Evolutionary conservation across 2,113 vertebrate genomes (phyloP).

Genomic region (Phoenicopterus ruber): DNA sequence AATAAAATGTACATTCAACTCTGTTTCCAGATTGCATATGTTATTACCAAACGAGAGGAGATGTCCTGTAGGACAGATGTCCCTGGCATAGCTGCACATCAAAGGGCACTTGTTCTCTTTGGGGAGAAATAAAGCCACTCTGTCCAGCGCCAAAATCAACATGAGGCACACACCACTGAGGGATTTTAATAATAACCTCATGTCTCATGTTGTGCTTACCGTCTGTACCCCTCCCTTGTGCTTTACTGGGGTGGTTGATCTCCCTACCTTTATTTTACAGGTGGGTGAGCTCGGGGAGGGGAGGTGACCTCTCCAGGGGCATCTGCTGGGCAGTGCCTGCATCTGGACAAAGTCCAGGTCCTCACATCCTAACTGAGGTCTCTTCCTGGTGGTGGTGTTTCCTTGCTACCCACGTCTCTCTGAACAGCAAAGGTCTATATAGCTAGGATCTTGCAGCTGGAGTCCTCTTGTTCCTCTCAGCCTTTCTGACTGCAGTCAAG

Average conservation of each 20-base stretch:
- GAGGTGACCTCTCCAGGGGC: background rate
- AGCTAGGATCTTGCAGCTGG: background rate
- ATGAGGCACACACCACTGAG: background rate
- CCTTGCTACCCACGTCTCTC: background rate
- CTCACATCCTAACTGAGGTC: accelerated
- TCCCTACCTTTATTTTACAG: background rate
- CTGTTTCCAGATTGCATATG: background rate
- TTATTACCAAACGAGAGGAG: background rate
- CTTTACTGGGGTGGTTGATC: background rate
- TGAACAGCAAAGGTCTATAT: background rate
- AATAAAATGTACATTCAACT: background rate
- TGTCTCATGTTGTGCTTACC: accelerated
- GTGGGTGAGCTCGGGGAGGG: background rate
- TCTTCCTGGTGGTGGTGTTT: background rate
- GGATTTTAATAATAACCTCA: background rate
- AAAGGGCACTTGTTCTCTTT: background rate
- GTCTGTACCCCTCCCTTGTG: background rate
- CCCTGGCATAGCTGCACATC: background rate
- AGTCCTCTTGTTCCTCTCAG: background rate
- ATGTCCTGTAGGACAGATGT: background rate
- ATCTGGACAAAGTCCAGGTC: background rate
- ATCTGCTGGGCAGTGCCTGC: background rate
- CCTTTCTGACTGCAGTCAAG: background rate
- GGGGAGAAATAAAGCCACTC: background rate
- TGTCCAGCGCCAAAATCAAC: background rate